Evolutionary conservation across 2,113 vertebrate genomes (phyloP).

Genomic region (Isurus oxyrinchus): DNA sequence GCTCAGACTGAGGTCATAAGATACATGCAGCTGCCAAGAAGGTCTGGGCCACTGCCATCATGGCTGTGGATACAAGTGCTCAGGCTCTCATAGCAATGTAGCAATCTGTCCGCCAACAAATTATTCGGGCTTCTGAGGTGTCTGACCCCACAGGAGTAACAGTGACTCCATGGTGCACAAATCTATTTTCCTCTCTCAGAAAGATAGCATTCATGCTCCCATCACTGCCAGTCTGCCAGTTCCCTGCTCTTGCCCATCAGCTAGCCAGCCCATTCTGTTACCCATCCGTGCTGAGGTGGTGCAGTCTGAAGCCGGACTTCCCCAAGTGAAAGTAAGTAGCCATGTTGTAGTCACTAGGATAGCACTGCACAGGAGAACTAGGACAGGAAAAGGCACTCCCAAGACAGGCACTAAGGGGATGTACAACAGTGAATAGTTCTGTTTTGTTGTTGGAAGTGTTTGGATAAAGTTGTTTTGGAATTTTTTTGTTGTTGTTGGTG

Average conservation of each 20-base stretch:
- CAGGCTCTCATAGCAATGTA: neutral
- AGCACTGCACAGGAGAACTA: too few relatives aligned
- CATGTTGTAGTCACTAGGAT: neutral
- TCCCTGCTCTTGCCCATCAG: neutral
- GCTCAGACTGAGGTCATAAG: neutral
- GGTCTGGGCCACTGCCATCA: neutral
- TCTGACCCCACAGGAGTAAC: neutral
- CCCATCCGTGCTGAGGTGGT: neutral
- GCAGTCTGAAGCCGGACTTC: neutral
- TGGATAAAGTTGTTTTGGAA: too few relatives aligned
- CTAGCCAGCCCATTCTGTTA: neutral
- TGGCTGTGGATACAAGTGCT: neutral
- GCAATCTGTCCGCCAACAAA: too few relatives aligned
- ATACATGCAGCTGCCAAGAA: neutral
- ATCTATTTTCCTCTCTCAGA: neutral
- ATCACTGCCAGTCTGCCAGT: neutral
- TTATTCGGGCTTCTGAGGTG: neutral
- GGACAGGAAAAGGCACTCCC: too few relatives aligned
- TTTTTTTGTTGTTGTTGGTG: too few relatives aligned
- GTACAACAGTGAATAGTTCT: neutral
- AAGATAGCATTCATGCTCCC: neutral
- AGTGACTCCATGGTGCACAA: neutral
- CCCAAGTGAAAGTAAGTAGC: neutral
- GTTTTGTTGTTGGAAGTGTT: neutral
- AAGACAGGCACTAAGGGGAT: too few relatives aligned